A percentile compares a stretch with the other conserved stretches of the same genome.
Evolutionary conservation across 2,113 vertebrate genomes (phyloP).

Genomic region (Hoplias malabaricus): DNA sequence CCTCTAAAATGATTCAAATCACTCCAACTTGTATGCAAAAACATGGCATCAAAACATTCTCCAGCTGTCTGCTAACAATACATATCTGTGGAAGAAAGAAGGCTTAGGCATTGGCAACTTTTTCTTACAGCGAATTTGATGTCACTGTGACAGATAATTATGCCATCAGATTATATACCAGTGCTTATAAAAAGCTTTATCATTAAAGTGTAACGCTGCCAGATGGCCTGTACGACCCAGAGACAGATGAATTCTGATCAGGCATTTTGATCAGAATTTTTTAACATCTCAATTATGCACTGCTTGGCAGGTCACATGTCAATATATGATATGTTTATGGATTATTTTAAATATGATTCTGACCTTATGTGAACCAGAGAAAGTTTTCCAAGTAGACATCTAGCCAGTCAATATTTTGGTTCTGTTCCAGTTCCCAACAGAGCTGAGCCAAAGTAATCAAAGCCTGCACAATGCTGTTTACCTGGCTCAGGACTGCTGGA

Average conservation of each 20-base stretch:
- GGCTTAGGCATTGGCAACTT: constrained; percentile 20
- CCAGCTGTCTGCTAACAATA: constrained; percentile 42
- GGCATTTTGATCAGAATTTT: constrained; percentile 14
- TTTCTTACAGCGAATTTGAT: constrained; percentile 27
- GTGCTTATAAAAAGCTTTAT: constrained; percentile 35
- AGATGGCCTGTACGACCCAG: constrained; percentile 32
- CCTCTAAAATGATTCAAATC: constrained; percentile 41
- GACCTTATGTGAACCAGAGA: not conserved
- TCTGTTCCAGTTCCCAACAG: not conserved
- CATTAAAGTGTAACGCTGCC: constrained; percentile 33
- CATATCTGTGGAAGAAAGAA: constrained; percentile 33
- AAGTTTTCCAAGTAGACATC: not conserved
- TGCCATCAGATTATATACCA: constrained; percentile 27
- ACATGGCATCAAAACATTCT: constrained; percentile 31
- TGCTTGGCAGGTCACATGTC: not conserved
- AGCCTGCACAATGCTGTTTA: not conserved
- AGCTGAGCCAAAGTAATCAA: not conserved
- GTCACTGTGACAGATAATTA: constrained; percentile 34
- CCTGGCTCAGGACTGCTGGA: not conserved
- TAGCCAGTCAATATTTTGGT: not conserved
- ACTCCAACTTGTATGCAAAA: constrained; percentile 31
- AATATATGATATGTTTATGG: not conserved
- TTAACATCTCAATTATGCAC: constrained; percentile 13
- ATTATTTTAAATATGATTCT: not conserved
- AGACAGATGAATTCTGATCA: not conserved